Evolutionary conservation across 2,888 invertebrate species (phyloP).

Genomic region (Hypercompe scribonia): DNA sequence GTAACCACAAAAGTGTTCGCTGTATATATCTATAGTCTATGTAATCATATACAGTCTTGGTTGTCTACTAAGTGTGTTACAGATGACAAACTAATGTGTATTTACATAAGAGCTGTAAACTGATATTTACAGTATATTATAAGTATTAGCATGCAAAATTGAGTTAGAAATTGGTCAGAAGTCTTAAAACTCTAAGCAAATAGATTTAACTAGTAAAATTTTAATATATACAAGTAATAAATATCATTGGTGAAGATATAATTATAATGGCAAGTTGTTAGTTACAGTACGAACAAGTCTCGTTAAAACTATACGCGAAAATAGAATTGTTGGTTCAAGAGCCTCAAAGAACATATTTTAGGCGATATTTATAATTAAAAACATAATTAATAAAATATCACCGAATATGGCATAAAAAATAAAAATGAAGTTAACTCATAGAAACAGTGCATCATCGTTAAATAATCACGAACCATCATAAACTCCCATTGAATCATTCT

Average conservation of each 20-base stretch:
- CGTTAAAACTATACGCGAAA: constrained; percentile 66
- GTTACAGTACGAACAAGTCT: constrained; percentile 72
- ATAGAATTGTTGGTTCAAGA: constrained; percentile 64
- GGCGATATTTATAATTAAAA: constrained; percentile 68
- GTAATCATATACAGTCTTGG: constrained; percentile 74
- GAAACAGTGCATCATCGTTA: constrained; percentile 74
- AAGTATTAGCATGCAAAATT: constrained; percentile 64
- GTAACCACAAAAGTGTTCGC: constrained; percentile 58
- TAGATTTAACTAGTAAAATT: constrained; percentile 66
- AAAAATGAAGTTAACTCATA: constrained; percentile 73
- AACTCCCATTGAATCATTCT: constrained; percentile 80
- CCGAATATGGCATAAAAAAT: constrained; percentile 79
- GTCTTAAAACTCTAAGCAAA: constrained; percentile 69
- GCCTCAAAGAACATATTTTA: constrained; percentile 79
- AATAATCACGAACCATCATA: constrained; percentile 82
- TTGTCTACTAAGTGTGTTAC: constrained; percentile 58
- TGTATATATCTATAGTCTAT: constrained; percentile 64
- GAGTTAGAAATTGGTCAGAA: constrained; percentile 65
- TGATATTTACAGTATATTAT: constrained; percentile 70
- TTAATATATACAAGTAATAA: constrained; percentile 81
- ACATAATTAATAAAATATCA: constrained; percentile 69
- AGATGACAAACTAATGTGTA: constrained; percentile 65
- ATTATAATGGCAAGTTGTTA: constrained; percentile 85
- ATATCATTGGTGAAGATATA: constrained; percentile 84
- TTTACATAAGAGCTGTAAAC: constrained; percentile 70